phyloP scores from a whole-genome alignment of 2,888 invertebrate genomes.

The Syritta pipiens region DNA sequence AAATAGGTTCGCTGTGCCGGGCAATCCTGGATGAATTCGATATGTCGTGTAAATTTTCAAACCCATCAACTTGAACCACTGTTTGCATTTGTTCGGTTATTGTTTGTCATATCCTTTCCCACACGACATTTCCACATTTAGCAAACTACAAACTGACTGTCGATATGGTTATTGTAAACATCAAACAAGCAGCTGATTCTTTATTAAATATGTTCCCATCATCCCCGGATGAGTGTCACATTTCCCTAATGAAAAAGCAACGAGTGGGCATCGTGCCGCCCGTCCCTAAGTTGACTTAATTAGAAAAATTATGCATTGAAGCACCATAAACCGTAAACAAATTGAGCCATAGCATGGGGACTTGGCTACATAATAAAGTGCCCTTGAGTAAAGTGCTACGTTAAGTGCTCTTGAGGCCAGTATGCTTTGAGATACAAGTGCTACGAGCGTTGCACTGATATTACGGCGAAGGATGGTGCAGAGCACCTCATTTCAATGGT shows the following conservation, averaged over 20 bases:
- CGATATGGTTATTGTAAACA: too few species aligned
- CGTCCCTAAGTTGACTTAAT: slow-evolving; percentile 50
- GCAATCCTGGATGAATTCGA: too few species aligned
- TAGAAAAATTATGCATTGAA: slow-evolving; percentile 66
- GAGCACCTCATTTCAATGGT: slow-evolving; percentile 14
- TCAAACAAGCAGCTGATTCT: too few species aligned
- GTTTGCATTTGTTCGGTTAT: too few species aligned
- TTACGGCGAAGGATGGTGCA: neutral
- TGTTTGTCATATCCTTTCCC: too few species aligned
- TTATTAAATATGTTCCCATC: slow-evolving; percentile 21
- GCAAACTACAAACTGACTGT: too few species aligned
- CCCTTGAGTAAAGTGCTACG: slow-evolving; percentile 47
- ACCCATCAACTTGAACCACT: too few species aligned
- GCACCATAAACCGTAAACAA: slow-evolving; percentile 57
- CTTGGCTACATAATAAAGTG: slow-evolving; percentile 58
- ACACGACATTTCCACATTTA: too few species aligned
- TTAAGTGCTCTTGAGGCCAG: slow-evolving; percentile 44
- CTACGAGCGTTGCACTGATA: slow-evolving; percentile 3
- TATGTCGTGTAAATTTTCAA: too few species aligned
- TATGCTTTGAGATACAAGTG: slow-evolving; percentile 5
- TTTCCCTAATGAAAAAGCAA: slow-evolving; percentile 19
- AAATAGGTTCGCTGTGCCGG: too few species aligned
- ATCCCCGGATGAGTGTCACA: slow-evolving; percentile 7
- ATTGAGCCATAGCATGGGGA: slow-evolving; percentile 49
- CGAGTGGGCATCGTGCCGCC: neutral